Evolutionary conservation across 2,113 vertebrate genomes (phyloP), one percentile per base, ranked within the genome.

Genomic region (Eudyptes chrysolophus): DNA sequence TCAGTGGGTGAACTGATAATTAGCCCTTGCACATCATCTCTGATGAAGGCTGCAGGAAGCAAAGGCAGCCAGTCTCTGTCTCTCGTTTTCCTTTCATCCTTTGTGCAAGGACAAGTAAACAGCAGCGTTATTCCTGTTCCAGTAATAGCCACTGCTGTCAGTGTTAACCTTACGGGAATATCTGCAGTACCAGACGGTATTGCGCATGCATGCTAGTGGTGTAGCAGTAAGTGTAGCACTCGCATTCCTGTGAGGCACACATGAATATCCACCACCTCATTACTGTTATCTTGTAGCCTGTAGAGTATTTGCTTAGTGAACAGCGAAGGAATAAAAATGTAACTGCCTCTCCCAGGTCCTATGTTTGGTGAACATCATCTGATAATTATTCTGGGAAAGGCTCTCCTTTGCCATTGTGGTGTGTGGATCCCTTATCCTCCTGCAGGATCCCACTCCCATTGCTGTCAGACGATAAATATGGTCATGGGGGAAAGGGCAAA

Each of bases 401-500:
- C 46, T 88, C 16, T 79, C 21, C 38, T 62, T 57, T 19, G 40
- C 69, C 44, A 8, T 3, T 27, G 40, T 20, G 4, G 16, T 30
- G 19, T 8, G 11, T 7, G 2, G 48, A 90, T 93, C 75, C 76
- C 30, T 91, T 92, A 86, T 91, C 81, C 68, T 91, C 38, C 30
- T 0, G 1, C 46, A 38, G 84, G 64, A 93, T 94, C 68, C 54
- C 58, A 48, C 77, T 88, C 87, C 72, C 60, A 20, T 4, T 96
- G 91, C 95, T 78, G 48, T 96, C 96, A 97, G 55, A 74, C 54
- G 52, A 69, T 26, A 92, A 92, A 8, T 92, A 78, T 36, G 81
- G 71, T 71, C 74, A 92, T 44, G 77, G 91, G 62, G 66, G 49
- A 96, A 96, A 96, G 91, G 89, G 93, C 93, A 90, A 61, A 90